Evolutionary conservation across 2,888 invertebrate species (phyloP).

Genomic region (Synanthedon vespiformis): DNA sequence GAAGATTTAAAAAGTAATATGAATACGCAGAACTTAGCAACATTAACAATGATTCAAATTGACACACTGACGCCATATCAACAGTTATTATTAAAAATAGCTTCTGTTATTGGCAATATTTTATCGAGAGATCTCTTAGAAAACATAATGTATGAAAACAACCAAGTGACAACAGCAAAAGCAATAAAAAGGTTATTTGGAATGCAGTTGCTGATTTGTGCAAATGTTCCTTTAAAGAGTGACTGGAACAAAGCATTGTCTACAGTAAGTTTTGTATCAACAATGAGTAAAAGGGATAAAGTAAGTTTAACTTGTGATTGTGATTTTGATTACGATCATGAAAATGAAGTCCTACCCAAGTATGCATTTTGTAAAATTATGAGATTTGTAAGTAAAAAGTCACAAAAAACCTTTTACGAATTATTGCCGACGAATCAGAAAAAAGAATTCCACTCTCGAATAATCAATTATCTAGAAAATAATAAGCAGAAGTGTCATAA

Average conservation of each 20-base stretch:
- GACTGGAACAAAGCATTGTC: constrained; percentile 18
- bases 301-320: constrained; percentile 41
- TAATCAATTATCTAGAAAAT: constrained; percentile 59
- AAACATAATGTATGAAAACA: constrained; percentile 65
- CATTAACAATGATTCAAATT: constrained; percentile 64
- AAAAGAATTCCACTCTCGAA: constrained; percentile 66
- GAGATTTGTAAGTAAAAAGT: constrained; percentile 63
- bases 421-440: constrained; percentile 65
- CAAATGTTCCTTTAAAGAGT: constrained; percentile 24
- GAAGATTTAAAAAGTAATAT: constrained; percentile 43
- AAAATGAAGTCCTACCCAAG: constrained; percentile 47
- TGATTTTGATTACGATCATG: constrained; percentile 42
- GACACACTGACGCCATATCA: constrained; percentile 71
- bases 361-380: constrained; percentile 71
- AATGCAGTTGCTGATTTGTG: constrained; percentile 67
- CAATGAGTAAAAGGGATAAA: constrained; percentile 10
- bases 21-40: constrained; percentile 52
- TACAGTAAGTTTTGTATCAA: constrained; percentile 13
- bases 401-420: constrained; percentile 66
- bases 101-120: constrained; percentile 68
- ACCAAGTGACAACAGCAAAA: constrained; percentile 51
- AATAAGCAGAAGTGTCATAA: constrained; percentile 59
- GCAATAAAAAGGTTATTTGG: constrained; percentile 69
- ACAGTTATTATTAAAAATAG: constrained; percentile 71
- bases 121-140: constrained; percentile 66